These are phyloP conservation scores for Margaritifera margaritifera DNA, from an alignment of 2,888 invertebrate genomes.

Conservation along the genomic window DNA sequence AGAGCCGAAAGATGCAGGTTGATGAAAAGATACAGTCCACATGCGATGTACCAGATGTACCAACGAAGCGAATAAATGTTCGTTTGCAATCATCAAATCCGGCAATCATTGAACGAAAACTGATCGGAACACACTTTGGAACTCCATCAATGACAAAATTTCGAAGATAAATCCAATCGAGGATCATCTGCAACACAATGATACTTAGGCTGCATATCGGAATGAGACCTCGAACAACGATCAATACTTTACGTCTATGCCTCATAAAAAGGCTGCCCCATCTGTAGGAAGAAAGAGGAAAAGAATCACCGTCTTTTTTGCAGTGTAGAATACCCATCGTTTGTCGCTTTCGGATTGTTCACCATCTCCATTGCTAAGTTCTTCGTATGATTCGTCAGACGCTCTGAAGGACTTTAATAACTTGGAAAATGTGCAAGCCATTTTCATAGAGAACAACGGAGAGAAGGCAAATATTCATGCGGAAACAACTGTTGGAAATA, in stretches of 20 bases:
- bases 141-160: conserved; percentile 26
- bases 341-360: not conserved
- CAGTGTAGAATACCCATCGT: not conserved
- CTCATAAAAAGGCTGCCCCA: not conserved
- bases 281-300: too few species aligned
- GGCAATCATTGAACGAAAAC: conserved; percentile 36
- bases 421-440: not conserved
- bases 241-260: not conserved
- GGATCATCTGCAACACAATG: conserved; percentile 26
- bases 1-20: conserved; percentile 11
- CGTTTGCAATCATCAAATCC: conserved; percentile 27
- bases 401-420: too few species aligned
- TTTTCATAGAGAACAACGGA: conserved; percentile 21
- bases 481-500: conserved; percentile 26
- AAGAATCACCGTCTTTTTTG: not conserved
- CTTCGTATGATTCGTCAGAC: too few species aligned
- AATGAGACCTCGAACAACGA: conserved; percentile 18
- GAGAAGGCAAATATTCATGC: conserved; percentile 26
- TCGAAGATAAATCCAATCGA: conserved; percentile 20
- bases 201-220: conserved; percentile 21
- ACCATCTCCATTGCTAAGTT: not conserved
- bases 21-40: too few species aligned
- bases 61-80: conserved; percentile 32
- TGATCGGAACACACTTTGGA: conserved; percentile 31
- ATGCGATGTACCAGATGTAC: conserved; percentile 21